phyloP scores from a whole-genome alignment of 2,888 invertebrate genomes.

The Xanthia togata region DNA sequence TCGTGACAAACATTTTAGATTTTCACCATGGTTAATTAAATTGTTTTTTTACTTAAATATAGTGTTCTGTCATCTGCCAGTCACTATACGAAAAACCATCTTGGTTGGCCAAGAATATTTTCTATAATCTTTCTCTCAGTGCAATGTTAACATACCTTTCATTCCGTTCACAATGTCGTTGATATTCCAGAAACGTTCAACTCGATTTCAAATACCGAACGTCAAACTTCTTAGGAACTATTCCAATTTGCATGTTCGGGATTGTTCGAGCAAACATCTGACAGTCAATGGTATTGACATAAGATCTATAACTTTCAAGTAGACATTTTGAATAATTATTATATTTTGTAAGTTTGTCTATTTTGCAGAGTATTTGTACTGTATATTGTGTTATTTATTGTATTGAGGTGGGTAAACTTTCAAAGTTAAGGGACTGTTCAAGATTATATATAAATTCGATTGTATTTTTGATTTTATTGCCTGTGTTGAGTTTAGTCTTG shows the following conservation, averaged over 20 bases:
- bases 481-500: neutral
- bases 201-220: constrained; percentile 60
- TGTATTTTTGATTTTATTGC: constrained; percentile 11
- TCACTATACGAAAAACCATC: neutral
- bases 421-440: neutral
- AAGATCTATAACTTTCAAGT: constrained; percentile 29
- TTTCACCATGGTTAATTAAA: neutral
- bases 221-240: constrained; percentile 71
- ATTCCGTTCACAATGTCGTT: constrained; percentile 30
- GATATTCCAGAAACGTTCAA: constrained; percentile 52
- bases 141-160: constrained; percentile 7
- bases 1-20: neutral
- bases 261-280: constrained; percentile 57
- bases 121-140: neutral
- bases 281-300: constrained; percentile 42
- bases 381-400: constrained; percentile 20
- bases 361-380: neutral
- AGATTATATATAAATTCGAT: neutral
- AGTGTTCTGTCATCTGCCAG: neutral
- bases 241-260: constrained; percentile 77
- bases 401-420: neutral
- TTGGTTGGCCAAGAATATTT: neutral
- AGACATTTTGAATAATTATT: constrained; percentile 32
- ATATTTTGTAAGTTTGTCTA: constrained; percentile 11
- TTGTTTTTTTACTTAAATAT: neutral